Conservation (phyloP, 2,113 vertebrate species). For the Octodon degus region DNA sequence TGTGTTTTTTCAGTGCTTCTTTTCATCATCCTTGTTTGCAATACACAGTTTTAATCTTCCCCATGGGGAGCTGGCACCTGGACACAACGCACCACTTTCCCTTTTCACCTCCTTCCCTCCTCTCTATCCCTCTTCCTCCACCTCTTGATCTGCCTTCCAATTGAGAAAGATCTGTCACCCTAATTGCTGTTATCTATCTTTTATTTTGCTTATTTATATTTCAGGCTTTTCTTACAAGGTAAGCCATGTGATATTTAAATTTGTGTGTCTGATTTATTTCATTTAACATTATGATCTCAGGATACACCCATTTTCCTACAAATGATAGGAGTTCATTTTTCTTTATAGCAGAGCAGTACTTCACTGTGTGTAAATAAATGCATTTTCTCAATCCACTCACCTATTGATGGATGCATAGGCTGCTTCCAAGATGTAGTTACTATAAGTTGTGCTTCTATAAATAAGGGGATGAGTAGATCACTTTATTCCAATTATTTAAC, state of each 20-base stretch:
- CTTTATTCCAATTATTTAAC: not conserved
- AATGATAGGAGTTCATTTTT: not conserved
- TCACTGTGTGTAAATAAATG: not conserved
- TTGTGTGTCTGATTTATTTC: not conserved
- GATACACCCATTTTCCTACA: not conserved
- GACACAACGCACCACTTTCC: not conserved
- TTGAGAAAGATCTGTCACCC: no score
- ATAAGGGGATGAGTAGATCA: not conserved
- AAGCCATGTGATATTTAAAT: not conserved
- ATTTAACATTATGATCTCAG: not conserved
- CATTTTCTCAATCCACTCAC: not conserved
- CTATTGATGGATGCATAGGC: not conserved
- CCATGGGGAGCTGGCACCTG: not conserved
- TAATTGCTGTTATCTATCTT: not conserved
- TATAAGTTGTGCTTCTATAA: not conserved
- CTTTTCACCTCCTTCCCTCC: not conserved
- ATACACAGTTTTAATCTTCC: not conserved
- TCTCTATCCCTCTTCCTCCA: not conserved
- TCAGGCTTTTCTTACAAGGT: not conserved
- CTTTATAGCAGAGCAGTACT: not conserved
- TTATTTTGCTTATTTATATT: not conserved
- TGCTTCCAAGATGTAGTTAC: not conserved
- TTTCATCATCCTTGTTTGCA: not conserved
- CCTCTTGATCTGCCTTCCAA: not conserved
- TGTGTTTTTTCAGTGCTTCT: not conserved